Evolutionary conservation across 2,113 vertebrate species (phyloP).

Genomic region (Sinocyclocheilus anshuiensis): DNA sequence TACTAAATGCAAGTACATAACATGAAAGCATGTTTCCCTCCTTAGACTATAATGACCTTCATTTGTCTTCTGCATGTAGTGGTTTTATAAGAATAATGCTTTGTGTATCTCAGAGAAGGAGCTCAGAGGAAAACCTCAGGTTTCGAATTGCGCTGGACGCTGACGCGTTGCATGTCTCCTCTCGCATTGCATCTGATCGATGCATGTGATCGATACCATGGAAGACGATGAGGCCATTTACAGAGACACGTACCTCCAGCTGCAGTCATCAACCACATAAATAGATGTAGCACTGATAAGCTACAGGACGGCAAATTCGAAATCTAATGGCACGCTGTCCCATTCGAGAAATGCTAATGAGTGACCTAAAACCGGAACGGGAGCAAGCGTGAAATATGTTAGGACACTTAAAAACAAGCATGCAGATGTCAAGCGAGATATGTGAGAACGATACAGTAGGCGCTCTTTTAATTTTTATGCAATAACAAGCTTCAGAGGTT

Average conservation of each 20-base stretch:
- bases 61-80: constrained; percentile 53
- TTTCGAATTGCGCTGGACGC: constrained; percentile 50
- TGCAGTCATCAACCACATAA: constrained; percentile 55
- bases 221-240: constrained; percentile 55
- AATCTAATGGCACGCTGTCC: constrained; percentile 6
- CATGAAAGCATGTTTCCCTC: not conserved
- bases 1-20: not conserved
- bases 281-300: constrained; percentile 55
- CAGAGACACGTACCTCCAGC: constrained; percentile 43
- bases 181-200: constrained; percentile 58
- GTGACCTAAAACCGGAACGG: constrained; percentile 4
- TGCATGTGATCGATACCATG: constrained; percentile 54
- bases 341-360: constrained; percentile 22
- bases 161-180: constrained; percentile 41
- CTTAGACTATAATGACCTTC: constrained; percentile 49
- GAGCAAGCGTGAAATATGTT: constrained; percentile 2
- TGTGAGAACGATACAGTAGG: not conserved
- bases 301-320: constrained; percentile 41
- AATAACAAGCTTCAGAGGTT: constrained; percentile 21
- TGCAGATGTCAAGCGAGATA: not conserved
- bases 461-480: not conserved
- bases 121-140: constrained; percentile 35
- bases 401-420: constrained; percentile 4
- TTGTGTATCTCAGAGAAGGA: constrained; percentile 47
- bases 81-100: constrained; percentile 51